Evolutionary conservation across 2,888 invertebrate genomes (phyloP).

Genomic region (Erebia ligea): DNA sequence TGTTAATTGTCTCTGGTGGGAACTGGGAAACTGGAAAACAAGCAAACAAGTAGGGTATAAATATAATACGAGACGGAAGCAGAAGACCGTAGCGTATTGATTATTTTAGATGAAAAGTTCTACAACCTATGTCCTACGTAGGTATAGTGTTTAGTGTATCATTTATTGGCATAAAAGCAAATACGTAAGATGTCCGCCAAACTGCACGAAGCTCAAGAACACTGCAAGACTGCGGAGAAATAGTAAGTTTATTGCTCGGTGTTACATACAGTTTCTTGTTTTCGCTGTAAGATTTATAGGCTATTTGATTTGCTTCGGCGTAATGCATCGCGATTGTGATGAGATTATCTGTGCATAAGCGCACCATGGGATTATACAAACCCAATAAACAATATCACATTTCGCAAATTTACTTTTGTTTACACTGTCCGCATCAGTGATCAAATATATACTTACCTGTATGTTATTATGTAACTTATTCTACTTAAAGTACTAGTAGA

Average conservation of each 20-base stretch:
- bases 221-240: conserved; percentile 92
- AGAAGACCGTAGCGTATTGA: conserved; percentile 21
- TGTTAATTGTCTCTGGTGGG: too few relatives aligned
- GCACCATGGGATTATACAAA: too few relatives aligned
- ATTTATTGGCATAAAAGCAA: conserved; percentile 12
- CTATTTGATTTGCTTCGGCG: neutral
- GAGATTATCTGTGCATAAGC: too few relatives aligned
- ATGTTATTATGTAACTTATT: too few relatives aligned
- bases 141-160: conserved; percentile 12
- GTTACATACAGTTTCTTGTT: neutral
- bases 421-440: too few relatives aligned
- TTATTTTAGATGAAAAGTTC: neutral
- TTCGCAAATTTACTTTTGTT: too few relatives aligned
- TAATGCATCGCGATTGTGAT: neutral
- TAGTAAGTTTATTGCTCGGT: conserved; percentile 80
- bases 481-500: too few relatives aligned
- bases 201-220: conserved; percentile 90
- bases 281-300: neutral
- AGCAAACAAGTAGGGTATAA: too few relatives aligned
- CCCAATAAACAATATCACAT: too few relatives aligned
- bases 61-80: too few relatives aligned
- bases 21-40: too few relatives aligned
- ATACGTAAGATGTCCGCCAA: conserved; percentile 71
- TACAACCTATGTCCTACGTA: conserved; percentile 8
- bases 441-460: too few relatives aligned